Percentiles rank a stretch among this genome's conserved stretches.
phyloP scores from a whole-genome alignment of 2,113 vertebrate genomes.

The Mystacornis crossleyi region DNA sequence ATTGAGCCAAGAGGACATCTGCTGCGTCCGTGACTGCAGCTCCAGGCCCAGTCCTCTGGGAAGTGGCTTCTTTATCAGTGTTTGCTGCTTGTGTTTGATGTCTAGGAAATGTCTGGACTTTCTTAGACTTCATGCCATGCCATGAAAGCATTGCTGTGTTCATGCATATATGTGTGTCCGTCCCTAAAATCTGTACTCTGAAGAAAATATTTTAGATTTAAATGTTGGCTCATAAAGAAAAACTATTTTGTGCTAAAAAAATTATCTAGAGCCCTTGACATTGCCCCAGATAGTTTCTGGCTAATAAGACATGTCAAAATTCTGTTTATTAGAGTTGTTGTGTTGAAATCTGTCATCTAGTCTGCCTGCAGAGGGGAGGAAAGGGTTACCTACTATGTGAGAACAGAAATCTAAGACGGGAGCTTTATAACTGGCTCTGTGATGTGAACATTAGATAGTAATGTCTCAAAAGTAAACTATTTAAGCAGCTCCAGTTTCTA shows the following conservation, averaged over 20 bases:
- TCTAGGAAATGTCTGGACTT: background rate
- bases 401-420: background rate
- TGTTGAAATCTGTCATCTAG: background rate
- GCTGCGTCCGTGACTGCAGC: background rate
- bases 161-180: too few relatives aligned
- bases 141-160: background rate
- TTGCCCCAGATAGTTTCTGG: background rate
- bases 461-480: constrained; percentile 50
- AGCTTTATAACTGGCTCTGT: constrained; percentile 10
- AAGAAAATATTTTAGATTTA: background rate
- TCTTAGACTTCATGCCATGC: background rate
- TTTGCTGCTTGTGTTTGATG: background rate
- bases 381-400: constrained; percentile 21
- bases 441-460: constrained; percentile 38
- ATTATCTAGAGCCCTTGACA: background rate
- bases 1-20: background rate
- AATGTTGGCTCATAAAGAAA: background rate
- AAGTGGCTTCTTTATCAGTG: background rate
- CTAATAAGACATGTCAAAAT: background rate
- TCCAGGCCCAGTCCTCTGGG: background rate
- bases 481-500: constrained; percentile 28
- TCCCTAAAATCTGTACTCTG: background rate
- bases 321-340: background rate
- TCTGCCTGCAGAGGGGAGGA: background rate
- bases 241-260: background rate